Evolutionary conservation across 2,888 invertebrate genomes (phyloP).

Genomic region (Creontiades dilutus): DNA sequence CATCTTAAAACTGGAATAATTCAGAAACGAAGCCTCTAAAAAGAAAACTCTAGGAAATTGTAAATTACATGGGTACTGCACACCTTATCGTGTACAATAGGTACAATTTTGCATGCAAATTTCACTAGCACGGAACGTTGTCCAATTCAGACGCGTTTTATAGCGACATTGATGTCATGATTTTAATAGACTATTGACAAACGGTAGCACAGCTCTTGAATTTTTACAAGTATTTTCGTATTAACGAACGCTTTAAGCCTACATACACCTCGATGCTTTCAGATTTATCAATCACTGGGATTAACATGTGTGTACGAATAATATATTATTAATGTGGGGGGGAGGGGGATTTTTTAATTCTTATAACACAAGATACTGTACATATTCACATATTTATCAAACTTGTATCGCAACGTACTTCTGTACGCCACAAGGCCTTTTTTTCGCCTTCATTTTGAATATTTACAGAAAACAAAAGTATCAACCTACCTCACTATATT

Average conservation of each 20-base stretch:
- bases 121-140: not conserved
- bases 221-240: not conserved
- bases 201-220: not conserved
- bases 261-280: not conserved
- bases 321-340: not conserved
- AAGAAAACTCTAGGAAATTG: too few relatives aligned
- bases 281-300: not conserved
- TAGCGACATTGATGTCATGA: not conserved
- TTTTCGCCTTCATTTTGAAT: not conserved
- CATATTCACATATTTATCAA: slow-evolving; percentile 20
- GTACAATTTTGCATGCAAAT: not conserved
- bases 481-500: not conserved
- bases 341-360: not conserved
- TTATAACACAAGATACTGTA: slow-evolving; percentile 18
- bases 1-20: too few relatives aligned
- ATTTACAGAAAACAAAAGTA: slow-evolving; percentile 9
- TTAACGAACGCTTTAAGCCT: not conserved
- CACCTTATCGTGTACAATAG: too few relatives aligned
- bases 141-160: not conserved
- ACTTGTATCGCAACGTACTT: not conserved
- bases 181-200: too few relatives aligned
- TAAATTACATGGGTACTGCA: too few relatives aligned
- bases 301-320: not conserved
- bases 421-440: not conserved
- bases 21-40: too few relatives aligned